These are phyloP conservation scores for Phenacoccus solenopsis DNA, from an alignment of 1,140 invertebrate species.

Conservation along the genomic window DNA sequence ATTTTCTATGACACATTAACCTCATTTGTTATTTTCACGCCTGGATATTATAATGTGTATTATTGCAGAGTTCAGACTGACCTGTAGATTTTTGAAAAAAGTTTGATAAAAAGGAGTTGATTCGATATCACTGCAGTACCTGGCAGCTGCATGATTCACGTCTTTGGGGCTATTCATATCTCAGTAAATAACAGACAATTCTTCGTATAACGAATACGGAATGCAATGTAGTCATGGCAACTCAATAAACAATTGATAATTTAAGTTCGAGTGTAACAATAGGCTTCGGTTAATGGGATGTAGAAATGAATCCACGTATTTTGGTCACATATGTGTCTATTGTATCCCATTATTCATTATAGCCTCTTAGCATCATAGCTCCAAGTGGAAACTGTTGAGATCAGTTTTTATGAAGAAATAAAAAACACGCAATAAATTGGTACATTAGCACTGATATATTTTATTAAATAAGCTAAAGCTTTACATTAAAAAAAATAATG, in stretches of 20 bases:
- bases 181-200: background rate
- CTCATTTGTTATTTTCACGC: conserved; percentile 19
- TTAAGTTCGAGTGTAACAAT: too few relatives aligned
- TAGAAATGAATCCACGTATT: too few relatives aligned
- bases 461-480: conserved; percentile 12
- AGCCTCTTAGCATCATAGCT: too few relatives aligned
- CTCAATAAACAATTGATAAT: background rate
- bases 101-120: conserved; percentile 12
- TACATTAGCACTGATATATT: conserved; percentile 12
- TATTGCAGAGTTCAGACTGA: conserved; percentile 20
- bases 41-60: conserved; percentile 19
- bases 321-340: too few relatives aligned
- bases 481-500: background rate
- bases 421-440: background rate
- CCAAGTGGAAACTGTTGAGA: too few relatives aligned
- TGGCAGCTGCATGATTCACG: background rate
- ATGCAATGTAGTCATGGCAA: too few relatives aligned
- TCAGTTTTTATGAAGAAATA: background rate
- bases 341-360: too few relatives aligned
- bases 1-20: conserved; percentile 45
- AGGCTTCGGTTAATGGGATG: too few relatives aligned
- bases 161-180: background rate
- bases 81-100: background rate
- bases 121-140: conserved; percentile 9
- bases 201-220: too few relatives aligned